A percentile compares a stretch with the other conserved stretches of the same genome.
Evolutionary conservation across 1,140 invertebrate genomes (phyloP).

Genomic region (Latrodectus geometricus): DNA sequence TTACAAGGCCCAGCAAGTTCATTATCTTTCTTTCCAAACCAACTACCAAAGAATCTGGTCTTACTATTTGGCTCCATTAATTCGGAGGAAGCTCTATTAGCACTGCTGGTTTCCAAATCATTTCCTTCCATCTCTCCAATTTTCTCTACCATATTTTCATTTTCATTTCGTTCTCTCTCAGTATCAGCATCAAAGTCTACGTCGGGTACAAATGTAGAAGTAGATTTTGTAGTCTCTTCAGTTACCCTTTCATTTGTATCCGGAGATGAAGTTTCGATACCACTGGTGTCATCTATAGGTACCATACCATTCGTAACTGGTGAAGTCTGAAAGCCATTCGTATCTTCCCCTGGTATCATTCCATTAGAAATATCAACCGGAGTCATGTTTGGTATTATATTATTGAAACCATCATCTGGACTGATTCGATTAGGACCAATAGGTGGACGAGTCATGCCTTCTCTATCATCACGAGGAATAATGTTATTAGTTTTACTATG

Average conservation of each 20-base stretch:
- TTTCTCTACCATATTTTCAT: conserved; percentile 29
- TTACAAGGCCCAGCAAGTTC: conserved; percentile 37
- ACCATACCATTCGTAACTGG: not conserved
- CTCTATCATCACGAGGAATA: not conserved
- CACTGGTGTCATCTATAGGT: not conserved
- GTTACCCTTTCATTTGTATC: conserved; percentile 24
- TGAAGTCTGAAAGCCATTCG: not conserved
- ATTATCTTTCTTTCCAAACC: conserved; percentile 25
- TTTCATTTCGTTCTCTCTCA: conserved; percentile 51
- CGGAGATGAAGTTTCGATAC: not conserved
- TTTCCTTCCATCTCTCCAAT: conserved; percentile 21
- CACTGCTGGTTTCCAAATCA: conserved; percentile 30
- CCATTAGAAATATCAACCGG: conserved; percentile 17
- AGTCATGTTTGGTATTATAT: not conserved
- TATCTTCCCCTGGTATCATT: conserved; percentile 4
- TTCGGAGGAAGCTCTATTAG: conserved; percentile 2
- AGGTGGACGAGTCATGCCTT: not conserved
- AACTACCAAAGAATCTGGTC: conserved; percentile 21
- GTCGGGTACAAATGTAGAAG: not conserved
- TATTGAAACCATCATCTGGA: not conserved
- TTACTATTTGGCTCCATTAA: not conserved
- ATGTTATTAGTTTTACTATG: not conserved
- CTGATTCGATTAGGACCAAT: not conserved
- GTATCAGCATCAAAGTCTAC: not conserved
- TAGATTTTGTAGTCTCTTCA: not conserved